These are phyloP conservation scores for Fulmarus glacialis DNA, from an alignment of 2,113 vertebrate genomes.

Conservation along the genomic window DNA sequence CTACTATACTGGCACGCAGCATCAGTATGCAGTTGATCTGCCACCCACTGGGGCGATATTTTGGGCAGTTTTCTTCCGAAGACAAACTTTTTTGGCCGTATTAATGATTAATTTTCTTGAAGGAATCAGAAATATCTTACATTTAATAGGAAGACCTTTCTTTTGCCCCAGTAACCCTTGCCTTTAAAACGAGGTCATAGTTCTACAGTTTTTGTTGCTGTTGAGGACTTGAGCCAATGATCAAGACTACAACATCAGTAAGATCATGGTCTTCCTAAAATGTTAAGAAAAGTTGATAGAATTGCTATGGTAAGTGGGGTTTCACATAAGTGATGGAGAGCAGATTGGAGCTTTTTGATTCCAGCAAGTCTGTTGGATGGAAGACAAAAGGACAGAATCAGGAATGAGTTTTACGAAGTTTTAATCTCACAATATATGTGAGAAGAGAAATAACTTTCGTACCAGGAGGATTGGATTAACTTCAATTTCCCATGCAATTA, in stretches of 20 bases:
- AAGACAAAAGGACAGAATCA: not conserved
- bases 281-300: not conserved
- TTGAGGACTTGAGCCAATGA: not conserved
- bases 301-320: not conserved
- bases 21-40: not conserved
- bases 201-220: not conserved
- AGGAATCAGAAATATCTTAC: not conserved
- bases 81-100: not conserved
- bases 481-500: not conserved
- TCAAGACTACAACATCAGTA: not conserved
- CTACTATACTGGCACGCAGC: not conserved
- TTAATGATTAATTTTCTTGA: not conserved
- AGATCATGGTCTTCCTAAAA: not conserved
- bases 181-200: not conserved
- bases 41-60: not conserved
- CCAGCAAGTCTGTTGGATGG: not conserved
- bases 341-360: not conserved
- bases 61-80: not conserved
- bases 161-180: not conserved
- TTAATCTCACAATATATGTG: not conserved
- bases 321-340: not conserved
- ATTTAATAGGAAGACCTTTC: not conserved
- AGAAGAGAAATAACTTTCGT: not conserved
- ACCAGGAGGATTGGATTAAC: not conserved
- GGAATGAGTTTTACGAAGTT: not conserved